Evolutionary conservation across 2,113 vertebrate species (phyloP).

Genomic region (Tragulus kanchil): DNA sequence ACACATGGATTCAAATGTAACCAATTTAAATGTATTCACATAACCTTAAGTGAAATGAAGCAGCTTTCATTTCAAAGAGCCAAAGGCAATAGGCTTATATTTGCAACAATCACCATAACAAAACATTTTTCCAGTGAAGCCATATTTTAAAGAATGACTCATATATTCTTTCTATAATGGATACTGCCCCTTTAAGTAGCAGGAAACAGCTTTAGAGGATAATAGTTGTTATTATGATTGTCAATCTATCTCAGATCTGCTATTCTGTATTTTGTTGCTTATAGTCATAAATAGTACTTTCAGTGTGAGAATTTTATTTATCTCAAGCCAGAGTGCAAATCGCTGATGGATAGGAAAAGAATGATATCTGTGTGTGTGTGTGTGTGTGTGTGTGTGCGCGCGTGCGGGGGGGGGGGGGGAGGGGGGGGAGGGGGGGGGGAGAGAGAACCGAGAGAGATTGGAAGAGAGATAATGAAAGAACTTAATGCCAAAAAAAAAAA

Average conservation of each 20-base stretch:
- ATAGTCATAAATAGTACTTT: constrained; percentile 81
- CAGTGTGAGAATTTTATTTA: constrained; percentile 85
- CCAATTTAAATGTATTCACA: constrained; percentile 36
- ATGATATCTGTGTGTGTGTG: neutral
- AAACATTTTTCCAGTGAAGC: constrained; percentile 18
- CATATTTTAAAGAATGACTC: constrained; percentile 49
- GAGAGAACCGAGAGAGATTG: neutral
- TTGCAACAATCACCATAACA: constrained; percentile 60
- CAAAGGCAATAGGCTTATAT: constrained; percentile 50
- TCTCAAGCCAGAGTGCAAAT: constrained; percentile 87
- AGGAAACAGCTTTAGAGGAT: constrained; percentile 70
- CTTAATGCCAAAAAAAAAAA: constrained; percentile 45
- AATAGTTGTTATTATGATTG: constrained; percentile 81
- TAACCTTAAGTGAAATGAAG: constrained; percentile 64
- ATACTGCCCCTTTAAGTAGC: constrained; percentile 49
- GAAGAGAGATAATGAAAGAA: neutral
- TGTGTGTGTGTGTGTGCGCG: neutral
- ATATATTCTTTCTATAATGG: constrained; percentile 4
- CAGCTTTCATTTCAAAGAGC: constrained; percentile 55
- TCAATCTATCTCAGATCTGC: constrained; percentile 78
- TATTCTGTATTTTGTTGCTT: constrained; percentile 77
- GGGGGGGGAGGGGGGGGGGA: too few relatives aligned
- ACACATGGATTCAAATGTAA: constrained; percentile 50
- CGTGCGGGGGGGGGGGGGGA: too few relatives aligned
- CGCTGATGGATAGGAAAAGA: constrained; percentile 84